Evolutionary conservation across 2,888 invertebrate genomes (phyloP), one percentile per base, ranked within the genome.

Genomic region (Uloborus plumipes): DNA sequence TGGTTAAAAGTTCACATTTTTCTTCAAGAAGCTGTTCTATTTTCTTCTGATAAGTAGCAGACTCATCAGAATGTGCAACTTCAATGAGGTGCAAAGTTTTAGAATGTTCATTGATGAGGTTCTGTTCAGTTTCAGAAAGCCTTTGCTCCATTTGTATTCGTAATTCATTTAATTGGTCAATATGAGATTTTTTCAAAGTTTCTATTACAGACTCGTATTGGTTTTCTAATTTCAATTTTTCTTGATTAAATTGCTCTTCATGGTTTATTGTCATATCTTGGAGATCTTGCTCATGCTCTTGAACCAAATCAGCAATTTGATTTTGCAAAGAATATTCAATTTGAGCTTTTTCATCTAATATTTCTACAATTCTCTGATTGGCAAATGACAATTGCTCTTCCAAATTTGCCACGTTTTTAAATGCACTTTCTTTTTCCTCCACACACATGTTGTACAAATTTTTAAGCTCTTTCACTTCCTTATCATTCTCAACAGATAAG

Each of bases 1-100:
- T 77, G 11, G 73, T n/a, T 18, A 83, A 67, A 50, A 83, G 77
- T n/a, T 73, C 73, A 69, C 73, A 77, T 51, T 83, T 83, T 51
- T 83, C 83, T 62, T 83, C 83, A 2, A 77, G 39, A 15, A 83
- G 67, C 13, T 77, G 71, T n/a, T 83, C 77, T 14, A 83, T 78
- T 50, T 73, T 83, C 18, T 77, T 77, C 49, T 83, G 76, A 14
- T 73, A 77, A 2, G 62, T 55, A n/a, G 67, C 69, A 16, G 64
- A 76, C n/a, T 83, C 77, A 26, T 58, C 76, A 26, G 51, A 66
- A 53, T 82, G 75, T 16, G 65, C 61, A 9, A 61, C 50, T 66
- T 71, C 75, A 7, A 82, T 59, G 15, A 71, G 16, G 16, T 20
- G 49, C 7, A 82, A 18, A 53, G 53, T 49, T 55, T 66, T 71